Evolutionary conservation across 2,888 invertebrate genomes (phyloP).

Genomic region (Machimus rusticus): DNA sequence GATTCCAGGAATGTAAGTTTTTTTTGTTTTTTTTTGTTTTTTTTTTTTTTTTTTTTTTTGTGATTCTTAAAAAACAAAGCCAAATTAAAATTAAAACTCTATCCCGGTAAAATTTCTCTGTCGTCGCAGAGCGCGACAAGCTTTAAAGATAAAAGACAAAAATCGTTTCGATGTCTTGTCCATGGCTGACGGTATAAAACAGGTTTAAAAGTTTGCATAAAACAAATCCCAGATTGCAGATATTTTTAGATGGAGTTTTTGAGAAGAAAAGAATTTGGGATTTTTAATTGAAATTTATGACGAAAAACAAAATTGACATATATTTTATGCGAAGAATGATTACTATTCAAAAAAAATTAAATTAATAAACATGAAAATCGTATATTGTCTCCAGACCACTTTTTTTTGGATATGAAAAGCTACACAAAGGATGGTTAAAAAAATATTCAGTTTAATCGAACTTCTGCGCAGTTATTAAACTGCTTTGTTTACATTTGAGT

Average conservation of each 20-base stretch:
- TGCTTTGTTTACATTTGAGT: background rate
- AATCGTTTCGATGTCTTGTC: background rate
- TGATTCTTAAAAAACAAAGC: background rate
- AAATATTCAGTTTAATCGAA: background rate
- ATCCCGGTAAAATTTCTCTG: background rate
- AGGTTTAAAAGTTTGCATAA: background rate
- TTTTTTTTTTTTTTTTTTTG: too few relatives aligned
- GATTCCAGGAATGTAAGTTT: background rate
- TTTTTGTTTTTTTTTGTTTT: background rate
- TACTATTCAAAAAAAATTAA: background rate
- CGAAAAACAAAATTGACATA: background rate
- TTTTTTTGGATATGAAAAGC: background rate
- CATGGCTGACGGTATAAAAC: background rate
- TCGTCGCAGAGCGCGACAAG: background rate
- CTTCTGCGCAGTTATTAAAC: background rate
- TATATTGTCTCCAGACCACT: background rate
- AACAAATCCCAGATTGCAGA: background rate
- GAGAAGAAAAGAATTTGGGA: background rate
- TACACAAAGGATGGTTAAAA: background rate
- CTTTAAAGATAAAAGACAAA: background rate
- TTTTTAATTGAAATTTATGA: background rate
- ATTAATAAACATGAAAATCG: background rate
- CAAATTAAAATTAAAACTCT: background rate
- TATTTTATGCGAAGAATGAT: background rate
- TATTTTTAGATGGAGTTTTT: background rate